phyloP scores from a whole-genome alignment of 2,888 invertebrate genomes.

The Torymus aiolomorphi region DNA sequence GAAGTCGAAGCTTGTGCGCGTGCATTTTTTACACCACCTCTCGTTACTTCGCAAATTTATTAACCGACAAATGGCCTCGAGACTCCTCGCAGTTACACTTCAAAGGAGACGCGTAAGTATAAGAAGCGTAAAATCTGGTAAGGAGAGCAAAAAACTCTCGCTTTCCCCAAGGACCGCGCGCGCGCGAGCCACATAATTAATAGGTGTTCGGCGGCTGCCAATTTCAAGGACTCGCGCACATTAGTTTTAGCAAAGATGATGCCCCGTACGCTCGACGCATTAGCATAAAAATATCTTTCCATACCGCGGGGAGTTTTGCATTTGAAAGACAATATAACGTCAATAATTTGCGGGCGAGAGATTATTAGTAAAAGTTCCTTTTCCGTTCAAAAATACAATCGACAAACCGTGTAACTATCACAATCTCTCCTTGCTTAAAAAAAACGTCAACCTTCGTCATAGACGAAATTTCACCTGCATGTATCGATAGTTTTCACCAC shows the following conservation, averaged over 20 bases:
- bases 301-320: not conserved
- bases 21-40: slow-evolving; percentile 43
- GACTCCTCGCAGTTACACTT: slow-evolving; percentile 42
- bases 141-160: slow-evolving; percentile 51
- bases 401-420: too few relatives aligned
- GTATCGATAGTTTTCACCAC: too few relatives aligned
- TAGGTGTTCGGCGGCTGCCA: slow-evolving; percentile 44
- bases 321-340: not conserved
- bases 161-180: slow-evolving; percentile 53
- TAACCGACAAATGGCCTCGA: slow-evolving; percentile 51
- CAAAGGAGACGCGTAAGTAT: slow-evolving; percentile 39
- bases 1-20: slow-evolving; percentile 28
- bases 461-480: too few relatives aligned
- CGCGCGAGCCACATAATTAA: slow-evolving; percentile 45
- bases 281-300: not conserved
- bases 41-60: slow-evolving; percentile 57
- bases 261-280: too few relatives aligned
- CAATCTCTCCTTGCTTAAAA: too few relatives aligned
- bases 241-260: slow-evolving; percentile 32
- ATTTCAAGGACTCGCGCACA: slow-evolving; percentile 47
- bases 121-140: slow-evolving; percentile 54
- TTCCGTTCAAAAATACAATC: too few relatives aligned
- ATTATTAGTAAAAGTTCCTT: too few relatives aligned
- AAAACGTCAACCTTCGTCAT: too few relatives aligned
- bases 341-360: not conserved